Percentiles rank a stretch among this genome's conserved stretches.
These are phyloP conservation scores for Bradynema listronoti DNA, from an alignment of 1,140 invertebrate genomes.

Conservation along the genomic window DNA sequence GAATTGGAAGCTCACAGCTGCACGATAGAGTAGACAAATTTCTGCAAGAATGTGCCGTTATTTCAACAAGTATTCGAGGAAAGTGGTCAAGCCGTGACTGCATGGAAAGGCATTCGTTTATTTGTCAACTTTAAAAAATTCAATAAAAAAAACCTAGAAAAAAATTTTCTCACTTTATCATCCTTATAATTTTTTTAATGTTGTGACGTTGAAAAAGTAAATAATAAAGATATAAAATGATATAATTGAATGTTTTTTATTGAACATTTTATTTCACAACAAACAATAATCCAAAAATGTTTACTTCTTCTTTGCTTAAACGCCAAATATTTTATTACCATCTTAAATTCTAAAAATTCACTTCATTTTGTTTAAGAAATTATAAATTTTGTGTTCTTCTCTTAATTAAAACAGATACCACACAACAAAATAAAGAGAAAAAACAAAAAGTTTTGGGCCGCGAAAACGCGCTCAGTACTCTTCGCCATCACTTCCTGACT, in stretches of 20 bases:
- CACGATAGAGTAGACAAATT: constrained; percentile 8
- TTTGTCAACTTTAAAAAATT: constrained; percentile 27
- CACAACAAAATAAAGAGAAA: not conserved
- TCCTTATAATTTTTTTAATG: not conserved
- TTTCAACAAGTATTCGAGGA: constrained; percentile 9
- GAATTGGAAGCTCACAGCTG: not conserved
- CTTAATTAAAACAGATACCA: not conserved
- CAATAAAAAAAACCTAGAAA: too few relatives aligned
- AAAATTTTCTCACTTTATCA: not conserved
- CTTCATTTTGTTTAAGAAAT: not conserved
- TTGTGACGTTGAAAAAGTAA: not conserved
- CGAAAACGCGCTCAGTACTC: constrained; percentile 14
- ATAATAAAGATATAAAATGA: not conserved
- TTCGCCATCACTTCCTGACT: constrained; percentile 26
- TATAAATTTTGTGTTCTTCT: not conserved
- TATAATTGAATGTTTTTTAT: not conserved
- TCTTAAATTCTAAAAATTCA: not conserved
- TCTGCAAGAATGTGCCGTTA: constrained; percentile 18
- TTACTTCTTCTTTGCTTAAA: not conserved
- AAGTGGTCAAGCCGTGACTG: constrained; percentile 17
- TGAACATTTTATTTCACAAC: not conserved
- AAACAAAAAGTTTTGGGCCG: not conserved
- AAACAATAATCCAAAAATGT: not conserved
- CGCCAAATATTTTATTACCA: not conserved
- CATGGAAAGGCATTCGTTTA: constrained; percentile 18